These are phyloP conservation scores for Acholoe squamosa DNA, from an alignment of 2,888 invertebrate species.

Conservation along the genomic window DNA sequence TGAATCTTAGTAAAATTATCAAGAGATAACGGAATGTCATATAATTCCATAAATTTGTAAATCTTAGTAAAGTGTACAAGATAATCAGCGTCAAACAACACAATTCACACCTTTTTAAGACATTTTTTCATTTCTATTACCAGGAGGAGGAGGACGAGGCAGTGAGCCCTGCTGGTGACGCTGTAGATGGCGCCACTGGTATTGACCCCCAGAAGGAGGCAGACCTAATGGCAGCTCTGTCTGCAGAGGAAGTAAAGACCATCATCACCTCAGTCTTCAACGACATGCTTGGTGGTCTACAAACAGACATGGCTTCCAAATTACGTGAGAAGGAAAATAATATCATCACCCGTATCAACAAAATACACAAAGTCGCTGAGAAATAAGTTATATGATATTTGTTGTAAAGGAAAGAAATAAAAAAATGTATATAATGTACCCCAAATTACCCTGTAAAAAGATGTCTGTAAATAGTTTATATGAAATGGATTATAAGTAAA, in stretches of 20 bases:
- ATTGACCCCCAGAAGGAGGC: constrained; percentile 37
- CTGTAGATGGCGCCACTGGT: constrained; percentile 31
- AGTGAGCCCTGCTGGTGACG: constrained; percentile 7
- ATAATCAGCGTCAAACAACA: too few relatives aligned
- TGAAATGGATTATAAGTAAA: too few relatives aligned
- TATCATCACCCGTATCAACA: constrained; percentile 79
- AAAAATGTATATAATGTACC: too few relatives aligned
- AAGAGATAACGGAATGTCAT: too few relatives aligned
- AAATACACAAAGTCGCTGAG: constrained; percentile 75
- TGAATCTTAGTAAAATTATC: too few relatives aligned
- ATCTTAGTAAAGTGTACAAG: too few relatives aligned
- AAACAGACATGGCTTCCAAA: constrained; percentile 78
- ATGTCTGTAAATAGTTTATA: too few relatives aligned
- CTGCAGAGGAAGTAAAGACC: constrained; percentile 77
- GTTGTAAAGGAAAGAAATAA: too few relatives aligned
- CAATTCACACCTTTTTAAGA: too few relatives aligned
- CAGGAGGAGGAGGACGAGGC: neutral
- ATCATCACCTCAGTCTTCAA: constrained; percentile 78
- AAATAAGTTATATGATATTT: neutral
- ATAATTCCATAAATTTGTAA: too few relatives aligned
- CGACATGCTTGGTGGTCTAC: constrained; percentile 77
- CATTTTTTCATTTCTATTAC: too few relatives aligned
- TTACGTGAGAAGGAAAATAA: constrained; percentile 78
- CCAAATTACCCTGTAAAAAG: too few relatives aligned
- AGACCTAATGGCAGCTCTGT: constrained; percentile 76